Base-by-base conservation (phyloP, 2,113 vertebrate species). In the Otus sunia region DNA sequence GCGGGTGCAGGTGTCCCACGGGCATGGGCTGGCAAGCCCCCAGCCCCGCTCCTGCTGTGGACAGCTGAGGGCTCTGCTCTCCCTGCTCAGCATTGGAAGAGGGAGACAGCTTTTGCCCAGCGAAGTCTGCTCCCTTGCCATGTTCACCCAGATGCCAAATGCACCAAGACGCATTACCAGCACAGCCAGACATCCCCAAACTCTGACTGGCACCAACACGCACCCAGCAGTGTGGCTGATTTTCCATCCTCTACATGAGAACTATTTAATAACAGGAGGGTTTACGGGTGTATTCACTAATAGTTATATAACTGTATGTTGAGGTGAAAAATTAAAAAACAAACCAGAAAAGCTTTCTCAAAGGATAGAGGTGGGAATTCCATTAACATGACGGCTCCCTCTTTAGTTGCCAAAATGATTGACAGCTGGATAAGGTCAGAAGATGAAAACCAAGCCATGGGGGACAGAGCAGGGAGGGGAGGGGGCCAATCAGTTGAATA, bases 351-450 rank as follows among this genome's bases (percentile, higher is more conserved):
- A 86, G 36, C 60, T 82, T 72, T 78, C 89, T 90, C 45, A 66
- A 88, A 92, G 94, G 68, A 49, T 45, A n/a, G 69, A 92, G 80
- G 85, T 90, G 93, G 88, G 86, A 86, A 86, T 52, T 63, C 64
- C 55, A 60, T 95, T 88, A 86, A 72, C 25, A 7, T 58, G 76
- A 88, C 1, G 13, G 76, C 63, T 78, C 81, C 64, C 52, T 94
- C 79, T 86, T 88, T 91, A 95, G 89, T 94, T 94, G 60, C 91
- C 75, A 52, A 88, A 92, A 86, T 96, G 93, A 97, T 37, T 96
- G 96, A 68, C 93, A 94, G 79, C 29, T 71, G 90, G 88, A 88
- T 96, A 95, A 96, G 92, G 92, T 97, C 94, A 96, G 75, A 92
- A 92, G 90, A 94, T 90, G 86, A 92, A 94, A 96, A 92, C 92